Percentiles rank a stretch among this genome's conserved stretches.
phyloP scores from a whole-genome alignment of 2,113 vertebrate species.

The Odontesthes bonariensis region DNA sequence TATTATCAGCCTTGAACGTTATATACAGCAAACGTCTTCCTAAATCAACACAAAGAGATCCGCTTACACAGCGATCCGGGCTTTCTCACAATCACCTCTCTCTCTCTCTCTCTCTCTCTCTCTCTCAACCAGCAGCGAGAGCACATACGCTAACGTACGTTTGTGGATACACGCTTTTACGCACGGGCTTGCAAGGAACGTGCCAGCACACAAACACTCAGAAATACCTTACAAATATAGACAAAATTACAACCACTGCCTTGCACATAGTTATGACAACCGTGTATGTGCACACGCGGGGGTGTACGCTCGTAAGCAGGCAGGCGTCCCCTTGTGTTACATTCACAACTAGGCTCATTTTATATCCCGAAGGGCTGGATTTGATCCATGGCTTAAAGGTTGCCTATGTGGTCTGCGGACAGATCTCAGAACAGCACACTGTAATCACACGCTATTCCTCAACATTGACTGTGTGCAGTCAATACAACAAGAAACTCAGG shows the following conservation, averaged over 20 bases:
- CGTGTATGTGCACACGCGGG: slow-evolving; percentile 1
- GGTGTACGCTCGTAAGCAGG: slow-evolving; percentile 8
- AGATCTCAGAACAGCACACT: slow-evolving; percentile 77
- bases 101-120: slow-evolving; percentile 56
- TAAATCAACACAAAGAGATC: slow-evolving; percentile 92
- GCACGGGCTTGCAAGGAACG: slow-evolving; percentile 55
- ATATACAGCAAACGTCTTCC: slow-evolving; percentile 90
- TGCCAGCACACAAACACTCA: slow-evolving; percentile 44
- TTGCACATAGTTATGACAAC: slow-evolving; percentile 39
- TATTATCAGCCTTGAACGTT: slow-evolving; percentile 92
- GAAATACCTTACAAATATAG: slow-evolving; percentile 31
- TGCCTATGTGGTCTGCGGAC: slow-evolving; percentile 80
- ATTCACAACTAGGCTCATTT: slow-evolving; percentile 78
- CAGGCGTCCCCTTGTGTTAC: slow-evolving; percentile 75
- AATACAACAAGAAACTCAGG: slow-evolving; percentile 43
- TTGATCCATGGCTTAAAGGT: slow-evolving; percentile 85
- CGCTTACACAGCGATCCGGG: slow-evolving; percentile 83
- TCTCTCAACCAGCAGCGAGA: slow-evolving; percentile 74
- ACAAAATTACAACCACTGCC: slow-evolving; percentile 16
- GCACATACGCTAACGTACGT: slow-evolving; percentile 65
- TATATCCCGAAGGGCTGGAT: slow-evolving; percentile 79
- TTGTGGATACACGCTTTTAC: slow-evolving; percentile 67
- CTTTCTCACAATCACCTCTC: slow-evolving; percentile 78
- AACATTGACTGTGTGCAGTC: slow-evolving; percentile 66
- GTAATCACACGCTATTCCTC: slow-evolving; percentile 77